Evolutionary conservation across 2,113 vertebrate genomes (phyloP).

Genomic region (Edolisoma coerulescens): DNA sequence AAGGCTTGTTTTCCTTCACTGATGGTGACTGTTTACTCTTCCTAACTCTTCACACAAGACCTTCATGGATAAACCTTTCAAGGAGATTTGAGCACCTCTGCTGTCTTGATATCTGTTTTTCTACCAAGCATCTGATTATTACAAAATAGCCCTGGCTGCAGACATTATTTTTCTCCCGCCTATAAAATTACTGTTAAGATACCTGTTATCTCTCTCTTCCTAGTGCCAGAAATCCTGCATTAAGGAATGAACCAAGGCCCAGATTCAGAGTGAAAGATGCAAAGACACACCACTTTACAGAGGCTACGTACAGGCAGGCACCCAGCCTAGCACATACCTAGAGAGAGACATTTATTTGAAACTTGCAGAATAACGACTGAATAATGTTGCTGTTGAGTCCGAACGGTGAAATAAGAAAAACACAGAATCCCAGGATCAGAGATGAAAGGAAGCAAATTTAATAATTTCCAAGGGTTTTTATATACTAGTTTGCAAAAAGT

Average conservation of each 20-base stretch:
- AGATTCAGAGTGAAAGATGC: neutral
- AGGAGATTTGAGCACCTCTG: neutral
- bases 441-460: too few relatives aligned
- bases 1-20: neutral
- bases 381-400: too few relatives aligned
- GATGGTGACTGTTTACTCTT: neutral
- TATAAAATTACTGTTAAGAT: neutral
- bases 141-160: neutral
- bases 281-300: neutral
- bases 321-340: neutral
- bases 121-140: neutral
- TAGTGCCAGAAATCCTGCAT: neutral
- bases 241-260: neutral
- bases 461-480: too few relatives aligned
- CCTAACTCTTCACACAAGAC: neutral
- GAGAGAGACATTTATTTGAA: neutral
- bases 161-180: neutral
- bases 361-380: neutral
- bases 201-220: neutral
- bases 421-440: too few relatives aligned
- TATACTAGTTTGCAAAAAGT: too few relatives aligned
- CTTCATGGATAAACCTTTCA: neutral
- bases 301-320: neutral
- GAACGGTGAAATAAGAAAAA: too few relatives aligned
- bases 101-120: neutral